Conservation (phyloP, 2,797 vertebrate species). For the Centropyge bicolor region DNA sequence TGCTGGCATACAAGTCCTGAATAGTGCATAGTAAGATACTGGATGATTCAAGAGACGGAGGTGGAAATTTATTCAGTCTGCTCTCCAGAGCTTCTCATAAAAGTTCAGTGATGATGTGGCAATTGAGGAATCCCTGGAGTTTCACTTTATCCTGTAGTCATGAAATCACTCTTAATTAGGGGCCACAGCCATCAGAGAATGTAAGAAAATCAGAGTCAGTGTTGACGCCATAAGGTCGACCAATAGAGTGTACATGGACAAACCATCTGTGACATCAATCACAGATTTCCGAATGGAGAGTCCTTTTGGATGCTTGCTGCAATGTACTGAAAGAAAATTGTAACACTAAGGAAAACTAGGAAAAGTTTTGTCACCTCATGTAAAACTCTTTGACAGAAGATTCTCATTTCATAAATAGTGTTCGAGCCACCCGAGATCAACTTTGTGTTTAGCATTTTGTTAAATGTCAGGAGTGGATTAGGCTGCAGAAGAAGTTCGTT, state of each 20-base stretch:
- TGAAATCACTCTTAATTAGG: conserved; percentile 3
- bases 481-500: neutral
- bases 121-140: conserved; percentile 29
- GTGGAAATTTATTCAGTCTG: conserved; percentile 33
- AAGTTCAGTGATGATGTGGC: conserved; percentile 45
- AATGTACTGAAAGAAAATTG: neutral
- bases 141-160: conserved; percentile 21
- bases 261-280: neutral
- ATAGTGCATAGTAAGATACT: conserved; percentile 15
- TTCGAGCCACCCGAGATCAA: neutral
- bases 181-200: neutral
- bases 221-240: conserved; percentile 2
- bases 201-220: conserved; percentile 1
- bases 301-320: neutral
- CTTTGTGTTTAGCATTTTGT: conserved; percentile 4
- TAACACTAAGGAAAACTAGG: neutral
- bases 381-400: conserved; percentile 1
- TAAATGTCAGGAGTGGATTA: conserved; percentile 1
- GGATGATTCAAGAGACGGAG: conserved; percentile 27
- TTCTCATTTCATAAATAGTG: neutral
- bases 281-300: neutral
- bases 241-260: neutral
- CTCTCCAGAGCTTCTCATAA: conserved; percentile 35
- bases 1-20: conserved; percentile 25
- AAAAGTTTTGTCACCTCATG: neutral